Evolutionary conservation across 1,140 invertebrate species (phyloP), one percentile per base, ranked within the genome.

Genomic region (Diploscapter pachys): DNA sequence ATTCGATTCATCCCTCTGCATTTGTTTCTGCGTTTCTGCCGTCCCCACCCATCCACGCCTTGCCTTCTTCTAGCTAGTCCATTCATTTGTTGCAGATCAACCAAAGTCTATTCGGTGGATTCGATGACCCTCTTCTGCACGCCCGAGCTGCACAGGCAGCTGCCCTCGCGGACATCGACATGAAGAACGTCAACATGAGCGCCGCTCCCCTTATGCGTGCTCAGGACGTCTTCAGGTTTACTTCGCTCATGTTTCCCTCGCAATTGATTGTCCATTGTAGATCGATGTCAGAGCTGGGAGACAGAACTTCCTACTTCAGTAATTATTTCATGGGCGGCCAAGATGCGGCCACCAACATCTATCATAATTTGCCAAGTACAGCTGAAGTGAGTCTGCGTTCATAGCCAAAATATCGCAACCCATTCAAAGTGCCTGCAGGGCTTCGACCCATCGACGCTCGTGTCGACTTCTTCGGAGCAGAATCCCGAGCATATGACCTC

Each of bases 191-290:
- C 9, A 81, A 76, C 50, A 71, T 81, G 66, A 71, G 77, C 48
- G 78, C 78, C 9, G 75, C 71, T 56, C 80, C 61, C n/a, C 63
- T 83, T 64, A 77, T 82, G 56, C 69, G 81, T 65, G 73, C 81
- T n/a, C 67, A 79, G 11, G 81, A 83, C 53, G 83, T 83, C 81
- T 83, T 83, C 69, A 80, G 78, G 81, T 82, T 59, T 77, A 73
- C 9, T 48, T 31, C 49, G 5, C 49, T 5, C 70, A 5, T 73
- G 31, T 31, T 31, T 31, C 31, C 31, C 31, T 31, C 31, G 31
- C 31, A 31, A 31, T 31, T 31, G 31, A 31, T 31, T 31, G 31
- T 31, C 31, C 31, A 31, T 31, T 31, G 31, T 31, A 31, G 31
- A 31, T 31, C 31, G 31, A 31, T 31, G 31, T 31, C 31, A 31